phyloP scores from a whole-genome alignment of 2,797 vertebrate species.

The Typhlichthys subterraneus region DNA sequence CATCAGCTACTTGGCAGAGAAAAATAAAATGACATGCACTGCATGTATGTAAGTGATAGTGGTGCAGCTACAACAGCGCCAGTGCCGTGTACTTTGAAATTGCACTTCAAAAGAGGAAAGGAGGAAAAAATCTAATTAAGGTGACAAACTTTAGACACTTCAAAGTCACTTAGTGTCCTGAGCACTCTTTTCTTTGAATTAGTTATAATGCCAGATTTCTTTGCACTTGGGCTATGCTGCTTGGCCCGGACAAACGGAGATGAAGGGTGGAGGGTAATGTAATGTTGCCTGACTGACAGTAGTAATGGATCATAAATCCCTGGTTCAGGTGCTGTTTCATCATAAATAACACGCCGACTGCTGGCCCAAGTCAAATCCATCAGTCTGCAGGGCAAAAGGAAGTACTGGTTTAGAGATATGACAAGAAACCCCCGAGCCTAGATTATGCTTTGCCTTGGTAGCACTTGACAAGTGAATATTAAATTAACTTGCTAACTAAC shows the following conservation, averaged over 20 bases:
- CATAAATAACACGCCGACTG: conserved; percentile 75
- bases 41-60: neutral
- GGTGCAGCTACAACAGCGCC: neutral
- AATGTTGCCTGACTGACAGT: conserved; percentile 73
- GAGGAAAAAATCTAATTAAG: conserved; percentile 13
- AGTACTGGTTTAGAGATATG: conserved; percentile 35
- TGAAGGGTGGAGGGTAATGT: conserved; percentile 69
- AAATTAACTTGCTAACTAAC: conserved; percentile 16
- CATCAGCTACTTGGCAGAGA: neutral
- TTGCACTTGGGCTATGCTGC: conserved; percentile 36
- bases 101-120: conserved; percentile 3
- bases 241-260: conserved; percentile 47
- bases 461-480: conserved; percentile 33
- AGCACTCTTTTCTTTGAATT: conserved; percentile 20
- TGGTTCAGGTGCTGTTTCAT: conserved; percentile 76
- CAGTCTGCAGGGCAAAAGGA: conserved; percentile 61
- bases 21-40: neutral
- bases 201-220: conserved; percentile 43
- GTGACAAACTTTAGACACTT: conserved; percentile 8
- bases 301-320: conserved; percentile 78
- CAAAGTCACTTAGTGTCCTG: conserved; percentile 37
- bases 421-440: conserved; percentile 50
- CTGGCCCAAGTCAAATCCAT: conserved; percentile 74
- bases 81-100: neutral
- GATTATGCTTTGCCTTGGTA: conserved; percentile 54